Percentiles rank a stretch among this genome's conserved stretches.
phyloP scores from a whole-genome alignment of 2,113 vertebrate genomes.

The Equus przewalskii region DNA sequence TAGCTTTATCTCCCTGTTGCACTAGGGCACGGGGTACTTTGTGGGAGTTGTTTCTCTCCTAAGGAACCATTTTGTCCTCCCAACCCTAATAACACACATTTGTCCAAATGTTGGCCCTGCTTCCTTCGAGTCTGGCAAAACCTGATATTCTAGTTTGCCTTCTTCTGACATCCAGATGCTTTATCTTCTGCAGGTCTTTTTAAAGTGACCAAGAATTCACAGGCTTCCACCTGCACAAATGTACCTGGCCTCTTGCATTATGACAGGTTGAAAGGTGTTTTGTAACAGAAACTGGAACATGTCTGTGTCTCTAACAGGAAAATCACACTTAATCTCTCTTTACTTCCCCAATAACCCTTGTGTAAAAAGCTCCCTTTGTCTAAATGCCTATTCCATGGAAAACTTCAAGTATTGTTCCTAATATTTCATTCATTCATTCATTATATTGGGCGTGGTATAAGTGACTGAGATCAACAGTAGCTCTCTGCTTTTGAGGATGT shows the following conservation, averaged over 20 bases:
- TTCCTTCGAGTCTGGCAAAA: constrained; percentile 10
- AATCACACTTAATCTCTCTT: background rate
- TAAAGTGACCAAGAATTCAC: background rate
- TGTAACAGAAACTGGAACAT: background rate
- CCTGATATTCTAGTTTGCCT: constrained; percentile 1
- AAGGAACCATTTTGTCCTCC: background rate
- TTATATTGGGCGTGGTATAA: background rate
- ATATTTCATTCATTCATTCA: constrained; percentile 3
- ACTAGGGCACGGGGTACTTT: background rate
- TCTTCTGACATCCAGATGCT: background rate
- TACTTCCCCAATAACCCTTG: background rate
- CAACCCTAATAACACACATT: background rate
- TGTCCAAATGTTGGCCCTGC: background rate
- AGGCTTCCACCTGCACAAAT: background rate
- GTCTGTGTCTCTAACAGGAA: background rate
- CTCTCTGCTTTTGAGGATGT: background rate
- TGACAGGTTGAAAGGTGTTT: background rate
- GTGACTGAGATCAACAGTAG: background rate
- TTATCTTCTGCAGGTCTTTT: background rate
- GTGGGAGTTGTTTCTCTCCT: background rate
- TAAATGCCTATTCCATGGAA: background rate
- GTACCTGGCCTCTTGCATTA: background rate
- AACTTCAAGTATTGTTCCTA: background rate
- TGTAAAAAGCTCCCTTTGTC: background rate
- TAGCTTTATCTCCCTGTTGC: background rate